Evolutionary conservation across 2,888 invertebrate species (phyloP), one percentile per base, ranked within the genome.

Genomic region (Ectropis crepuscularia): DNA sequence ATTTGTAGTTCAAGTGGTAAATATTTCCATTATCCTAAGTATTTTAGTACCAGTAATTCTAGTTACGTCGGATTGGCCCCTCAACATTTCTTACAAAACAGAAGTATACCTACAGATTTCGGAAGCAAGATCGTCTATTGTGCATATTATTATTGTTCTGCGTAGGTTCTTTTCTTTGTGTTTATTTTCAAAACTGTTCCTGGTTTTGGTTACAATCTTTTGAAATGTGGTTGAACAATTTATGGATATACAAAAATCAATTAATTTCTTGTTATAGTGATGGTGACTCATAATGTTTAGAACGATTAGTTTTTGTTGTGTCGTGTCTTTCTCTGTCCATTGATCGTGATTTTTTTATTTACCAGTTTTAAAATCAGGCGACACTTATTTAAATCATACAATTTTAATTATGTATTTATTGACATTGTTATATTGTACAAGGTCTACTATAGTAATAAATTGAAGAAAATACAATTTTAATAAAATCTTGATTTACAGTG

Each of bases 231-330:
- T 10, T 8, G 7, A 42, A 28, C 16, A 28, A 41, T 10, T 10
- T 5, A n/a, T 50, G 38, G 5, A 7, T 7, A 43, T 50, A 55
- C 7, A 6, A 54, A 54, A 53, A 61, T 57, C 57, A 60, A 60
- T 60, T 50, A 47, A 60, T 51, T 54, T 41, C 2, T 53, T 5
- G 7, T 28, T 41, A 41, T 47, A 6, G 6, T 38, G 49, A 43
- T 58, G 63, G 47, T 57, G 64, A 50, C 55, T 62, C 62, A 67
- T 64, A 55, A 41, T 59, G 36, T 53, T 53, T 16, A 47, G 12
- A 51, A 43, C 46, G 39, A 46, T 42, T 53, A 36, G 12, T 11
- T 57, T 50, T 57, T 55, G 42, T 57, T 53, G 41, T 49, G 53
- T 51, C 41, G 51, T 51, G 16, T 51, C 8, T 28, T 6, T 38